Base-by-base conservation (phyloP, 2,113 vertebrate species). In the Eleginops maclovinus region DNA sequence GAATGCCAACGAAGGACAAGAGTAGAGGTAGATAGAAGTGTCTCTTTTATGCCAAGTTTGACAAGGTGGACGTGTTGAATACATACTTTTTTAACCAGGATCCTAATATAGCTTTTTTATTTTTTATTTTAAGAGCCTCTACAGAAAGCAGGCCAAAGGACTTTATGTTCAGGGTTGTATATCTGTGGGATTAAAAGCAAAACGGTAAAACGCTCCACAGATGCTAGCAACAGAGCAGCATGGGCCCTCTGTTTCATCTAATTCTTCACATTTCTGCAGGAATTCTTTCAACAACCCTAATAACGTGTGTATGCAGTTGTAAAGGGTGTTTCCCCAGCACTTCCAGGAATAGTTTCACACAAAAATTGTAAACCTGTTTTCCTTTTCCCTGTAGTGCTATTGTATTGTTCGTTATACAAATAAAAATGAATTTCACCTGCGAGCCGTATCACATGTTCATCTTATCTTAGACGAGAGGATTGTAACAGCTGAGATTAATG, bases 211-310 rank as follows among this genome's bases (percentile, higher is more conserved):
- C 2, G 12, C n/a, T 47, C 24, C 44, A 56, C 26, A 15, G 9
- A 15, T 1, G 24, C 2, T 8, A 8, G 3, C 31, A 14, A 17
- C 24, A 54, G 16, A 55, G 21, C 21, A 24, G n/a, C 22, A 50
- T 70, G 1, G 11, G n/a, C 13, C 26, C 10, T 14, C 10, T 16
- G 26, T 54, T 67, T 90, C 56, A 82, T 64, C 55, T 1, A 68
- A 3, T 84, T 67, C 26, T 9, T 31, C 5, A 68, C 16, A 55
- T 73, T 60, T 49, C 11, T 65, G 19, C 46, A 60, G 36, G 17
- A 50, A 41, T 71, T 55, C 64, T 44, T 44, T 9, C 36, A 54
- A 0, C 28, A 36, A 8, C 31, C 6, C 9, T 36, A 67, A 56
- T 0, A 7, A 7, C 16, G 40, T 56, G 49, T 13, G 7, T 2